Base-by-base conservation (phyloP, 2,888 invertebrate species). In the Neocrepidodera transversa region DNA sequence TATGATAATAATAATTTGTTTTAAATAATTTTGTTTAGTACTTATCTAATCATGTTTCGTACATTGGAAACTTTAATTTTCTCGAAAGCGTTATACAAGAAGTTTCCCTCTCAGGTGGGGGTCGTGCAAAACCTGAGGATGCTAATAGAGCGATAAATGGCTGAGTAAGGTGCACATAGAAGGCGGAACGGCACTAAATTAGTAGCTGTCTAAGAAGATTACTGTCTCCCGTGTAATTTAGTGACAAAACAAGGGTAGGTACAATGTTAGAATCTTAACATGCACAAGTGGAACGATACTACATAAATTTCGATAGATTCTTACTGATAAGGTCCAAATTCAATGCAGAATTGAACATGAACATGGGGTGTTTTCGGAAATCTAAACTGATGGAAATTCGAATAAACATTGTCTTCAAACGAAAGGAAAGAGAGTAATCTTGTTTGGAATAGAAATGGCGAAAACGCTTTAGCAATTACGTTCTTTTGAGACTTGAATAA, bases 181-280 rank as follows among this genome's bases (percentile, higher is more conserved):
- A 52, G 60, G 52, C 47, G 56, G 63, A 64, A 65, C 45, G 36
- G 66, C 68, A 69, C 57, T 74, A 76, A 77, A 76, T 75, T 75
- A 74, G 73, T 72, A 70, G 71, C 71, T 71, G 73, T 72, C 73
- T 71, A 69, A 70, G 71, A 70, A 74, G 76, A 77, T 77, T 76
- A 76, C 74, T 69, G 75, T 70, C 71, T 70, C 64, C 66, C 66
- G 58, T 68, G 75, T 75, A 76, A 76, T 77, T 76, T 76, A 76
- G 74, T 70, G 76, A 74, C 74, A 74, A 76, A 76, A 74, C 75
- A 76, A 73, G 74, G 74, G 73, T 70, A 69, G 74, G 73, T 70
- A 69, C 71, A 73, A 69, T 69, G 71, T 71, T 67, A 68, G 72
- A 74, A 76, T 77, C 75, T 73, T 73, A 73, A 71, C 74, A 72